Evolutionary conservation across 2,797 vertebrate genomes (phyloP), one percentile per base, ranked within the genome.

Genomic region (Cygnus olor): DNA sequence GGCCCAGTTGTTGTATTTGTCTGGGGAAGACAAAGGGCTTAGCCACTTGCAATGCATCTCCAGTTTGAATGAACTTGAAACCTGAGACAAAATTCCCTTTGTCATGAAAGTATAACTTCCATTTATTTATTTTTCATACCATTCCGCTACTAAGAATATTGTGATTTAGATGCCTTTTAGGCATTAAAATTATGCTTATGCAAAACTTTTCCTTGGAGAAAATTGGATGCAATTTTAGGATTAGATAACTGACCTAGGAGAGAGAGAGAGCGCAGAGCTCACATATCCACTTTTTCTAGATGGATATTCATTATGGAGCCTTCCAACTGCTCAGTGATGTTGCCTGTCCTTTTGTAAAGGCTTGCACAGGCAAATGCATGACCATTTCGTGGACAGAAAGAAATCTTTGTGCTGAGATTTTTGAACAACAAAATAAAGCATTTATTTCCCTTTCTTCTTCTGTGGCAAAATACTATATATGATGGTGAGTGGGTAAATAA

Each of bases 211-310:
- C 49, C 71, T 80, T 61, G 28, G 64, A 92, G 79, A 94, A 92
- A 85, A 95, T 9, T 66, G 32, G 25, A 69, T 89, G 51, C 64
- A 65, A 38, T 93, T 93, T 89, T 95, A 72, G 79, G 61, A 83
- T 96, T 83, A 89, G 81, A 36, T 91, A 94, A 90, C 86, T 92
- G 89, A 78, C 92, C 61, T 72, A 54, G 49, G 76, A 83, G 22
- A 60, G 30, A 21, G 38, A 21, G 42, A 76, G 58, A 80, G 32
- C 51, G 40, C 69, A 78, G 80, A 93, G 83, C 86, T 90, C 88
- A 79, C 66, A 65, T 65, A 85, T 74, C 30, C 80, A 42, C 24
- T 93, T 88, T 92, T 79, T 92, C 73, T 58, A 90, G 82, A 69
- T 83, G 77, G 51, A 30, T 88, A 25, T 91, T 93, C 81, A 40